Base-by-base conservation (phyloP, 2,888 invertebrate genomes). In the Lasius fuliginosus region DNA sequence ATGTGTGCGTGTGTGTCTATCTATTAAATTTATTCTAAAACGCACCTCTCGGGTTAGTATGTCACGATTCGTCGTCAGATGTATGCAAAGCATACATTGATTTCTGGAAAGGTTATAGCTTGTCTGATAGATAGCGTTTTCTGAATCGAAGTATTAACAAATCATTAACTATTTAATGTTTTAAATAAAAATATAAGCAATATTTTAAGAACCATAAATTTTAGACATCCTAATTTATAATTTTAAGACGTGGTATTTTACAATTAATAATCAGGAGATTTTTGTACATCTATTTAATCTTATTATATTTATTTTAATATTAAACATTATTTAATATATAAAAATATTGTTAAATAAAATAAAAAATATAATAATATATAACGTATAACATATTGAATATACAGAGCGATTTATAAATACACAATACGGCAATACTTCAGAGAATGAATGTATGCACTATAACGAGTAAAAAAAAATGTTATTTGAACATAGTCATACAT, bases 11-110 rank as follows among this genome's bases (percentile, higher is more conserved):
- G 77, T 87, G 75, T 79, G 83, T 67, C 56, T 49, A 85, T 82
- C 88, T 89, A 86, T 90, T 90, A 92, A 93, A 94, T 92, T 93
- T 93, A 94, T 94, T 94, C 94, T 91, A 93, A 93, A 94, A 92
- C 92, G 90, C 90, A 86, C 81, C 30, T 30, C 84, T 86, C 77
- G 89, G 94, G 94, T 94, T 92, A 94, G 94, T 94, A 91, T 93
- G 93, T 91, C 94, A 92, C 84, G 86, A 90, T 91, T 92, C 92
- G 92, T 92, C 86, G 86, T 85, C 86, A 84, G 82, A 82, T 88
- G 71, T 84, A 89, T 82, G 40, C 62, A 64, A 30, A 62, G 42
- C 84, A 40, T 40, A n/a, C n/a, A 71, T 62, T 85, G 73, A 82
- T 84, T 85, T 84, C 85, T 85, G 77, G 71, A 36, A 30, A 77